A percentile compares a stretch with the other conserved stretches of the same genome.
Evolutionary conservation across 2,888 invertebrate genomes (phyloP).

Genomic region (Rhaphigaster nebulosa): DNA sequence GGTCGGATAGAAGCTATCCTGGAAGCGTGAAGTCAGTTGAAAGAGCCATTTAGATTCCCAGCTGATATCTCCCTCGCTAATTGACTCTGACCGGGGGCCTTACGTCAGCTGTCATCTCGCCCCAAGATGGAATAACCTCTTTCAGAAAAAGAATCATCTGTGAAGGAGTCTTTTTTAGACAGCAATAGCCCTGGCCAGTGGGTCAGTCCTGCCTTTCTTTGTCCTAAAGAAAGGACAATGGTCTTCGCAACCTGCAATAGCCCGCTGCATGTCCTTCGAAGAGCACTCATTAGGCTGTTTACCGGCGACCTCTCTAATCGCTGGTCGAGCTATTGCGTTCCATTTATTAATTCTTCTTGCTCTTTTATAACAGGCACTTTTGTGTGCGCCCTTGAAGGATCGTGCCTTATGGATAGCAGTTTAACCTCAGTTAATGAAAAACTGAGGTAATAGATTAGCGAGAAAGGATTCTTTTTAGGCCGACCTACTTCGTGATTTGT

Average conservation of each 20-base stretch:
- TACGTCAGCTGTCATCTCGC: not conserved
- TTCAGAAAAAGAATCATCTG: not conserved
- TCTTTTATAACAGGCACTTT: conserved; percentile 7
- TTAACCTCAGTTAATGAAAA: not conserved
- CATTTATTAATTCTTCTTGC: not conserved
- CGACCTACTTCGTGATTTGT: not conserved
- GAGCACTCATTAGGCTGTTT: not conserved
- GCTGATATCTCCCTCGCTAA: not conserved
- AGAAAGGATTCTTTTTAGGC: not conserved
- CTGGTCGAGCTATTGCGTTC: not conserved
- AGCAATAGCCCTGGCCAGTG: not conserved
- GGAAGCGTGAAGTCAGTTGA: not conserved
- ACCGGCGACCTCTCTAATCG: not conserved
- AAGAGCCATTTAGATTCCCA: not conserved
- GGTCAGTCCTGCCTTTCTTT: not conserved
- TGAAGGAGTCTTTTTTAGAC: not conserved
- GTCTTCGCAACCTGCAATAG: not conserved
- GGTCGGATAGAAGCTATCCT: not conserved
- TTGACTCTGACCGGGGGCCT: not conserved
- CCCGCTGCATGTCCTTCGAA: not conserved
- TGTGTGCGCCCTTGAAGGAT: not conserved
- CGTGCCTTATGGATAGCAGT: not conserved
- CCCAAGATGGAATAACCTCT: not conserved
- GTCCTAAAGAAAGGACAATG: not conserved
- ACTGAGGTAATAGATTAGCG: not conserved